Evolutionary conservation across 2,888 invertebrate species (phyloP), one percentile per base, ranked within the genome.

Genomic region (Apoderus coryli): DNA sequence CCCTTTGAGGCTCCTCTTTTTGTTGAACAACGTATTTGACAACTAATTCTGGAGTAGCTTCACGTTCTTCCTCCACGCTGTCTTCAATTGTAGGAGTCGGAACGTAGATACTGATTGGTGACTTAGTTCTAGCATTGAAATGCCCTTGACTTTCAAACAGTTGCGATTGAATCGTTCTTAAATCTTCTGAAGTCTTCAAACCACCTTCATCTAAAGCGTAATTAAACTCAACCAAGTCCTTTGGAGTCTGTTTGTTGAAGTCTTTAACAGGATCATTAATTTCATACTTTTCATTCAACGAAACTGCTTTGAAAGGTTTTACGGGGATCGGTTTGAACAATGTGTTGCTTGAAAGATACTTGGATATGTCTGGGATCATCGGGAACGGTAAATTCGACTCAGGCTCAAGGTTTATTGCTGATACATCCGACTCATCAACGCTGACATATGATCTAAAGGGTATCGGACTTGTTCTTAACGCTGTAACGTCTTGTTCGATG

Each of bases 111-210:
- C 47, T 40, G 35, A 45, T 47, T 2, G 56, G 56, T 0, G 56
- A 54, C 32, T 41, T 46, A 1, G 53, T 46, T 29, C 53, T 46
- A 2, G 56, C 56, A 34, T 52, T 53, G 34, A 53, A 58, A 38
- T 58, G 58, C 1, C 58, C 58, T 34, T 55, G 49, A 33, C 55
- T 54, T 43, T 56, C 55, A 34, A 58, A 58, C 4, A 54, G 45
- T 42, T 56, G 53, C 2, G 54, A 53, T 37, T 56, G 56, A 5
- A 58, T 26, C 2, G 49, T 50, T 16, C 50, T 42, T 9, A 49
- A 22, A 13, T 46, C 38, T 4, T 45, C 27, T 2, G 45, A 41
- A 4, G 43, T 22, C 9, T 39, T 36, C 2, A 42, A 38, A 33
- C 47, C 52, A 0, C 47, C 36, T 28, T 52, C 47, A n/a, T 41